Evolutionary conservation across 2,113 vertebrate species (phyloP).

Genomic region (Megaceryle torquata): DNA sequence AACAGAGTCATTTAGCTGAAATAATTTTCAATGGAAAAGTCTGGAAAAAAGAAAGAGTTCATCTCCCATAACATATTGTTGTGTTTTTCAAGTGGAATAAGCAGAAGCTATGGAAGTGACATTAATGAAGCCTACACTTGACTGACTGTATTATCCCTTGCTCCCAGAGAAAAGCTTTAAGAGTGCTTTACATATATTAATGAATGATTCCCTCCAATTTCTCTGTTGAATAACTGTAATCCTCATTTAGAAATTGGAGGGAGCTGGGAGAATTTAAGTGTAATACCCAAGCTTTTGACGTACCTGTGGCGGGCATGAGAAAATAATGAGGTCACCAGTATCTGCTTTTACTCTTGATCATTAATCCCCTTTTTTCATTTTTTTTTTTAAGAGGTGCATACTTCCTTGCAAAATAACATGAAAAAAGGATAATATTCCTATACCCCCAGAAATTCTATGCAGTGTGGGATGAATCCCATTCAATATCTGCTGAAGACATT

Average conservation of each 20-base stretch:
- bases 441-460: not conserved
- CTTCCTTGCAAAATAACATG: not conserved
- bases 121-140: not conserved
- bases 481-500: not conserved
- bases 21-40: not conserved
- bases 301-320: not conserved
- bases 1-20: not conserved
- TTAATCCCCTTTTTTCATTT: not conserved
- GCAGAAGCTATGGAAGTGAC: not conserved
- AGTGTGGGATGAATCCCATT: not conserved
- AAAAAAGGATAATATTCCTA: not conserved
- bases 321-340: not conserved
- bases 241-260: not conserved
- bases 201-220: not conserved
- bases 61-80: not conserved
- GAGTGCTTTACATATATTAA: constrained; percentile 26
- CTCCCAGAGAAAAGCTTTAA: constrained; percentile 9
- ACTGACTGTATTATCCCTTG: not conserved
- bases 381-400: not conserved
- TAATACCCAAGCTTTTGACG: not conserved
- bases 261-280: not conserved
- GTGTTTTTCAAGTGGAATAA: not conserved
- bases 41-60: not conserved
- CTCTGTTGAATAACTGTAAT: constrained; percentile 1
- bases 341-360: not conserved